Percentiles rank a stretch among this genome's conserved stretches.
Evolutionary conservation across 2,888 invertebrate species (phyloP).

Genomic region (Agrochola lota): DNA sequence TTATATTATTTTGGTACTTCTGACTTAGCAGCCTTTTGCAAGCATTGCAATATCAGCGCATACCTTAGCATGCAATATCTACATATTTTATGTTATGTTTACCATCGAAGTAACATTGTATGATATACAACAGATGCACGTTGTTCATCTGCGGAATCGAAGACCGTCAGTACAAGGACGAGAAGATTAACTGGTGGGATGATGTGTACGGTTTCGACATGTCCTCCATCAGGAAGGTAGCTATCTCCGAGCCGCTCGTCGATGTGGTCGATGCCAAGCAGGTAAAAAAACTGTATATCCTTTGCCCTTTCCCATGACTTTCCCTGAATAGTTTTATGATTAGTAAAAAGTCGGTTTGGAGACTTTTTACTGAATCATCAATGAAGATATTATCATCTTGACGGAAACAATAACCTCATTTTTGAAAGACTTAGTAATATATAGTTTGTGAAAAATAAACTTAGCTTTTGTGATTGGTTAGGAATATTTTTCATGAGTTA

Average conservation of each 20-base stretch:
- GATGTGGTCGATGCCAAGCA: conserved; percentile 99
- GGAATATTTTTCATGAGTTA: background rate
- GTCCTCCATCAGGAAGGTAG: conserved; percentile 99
- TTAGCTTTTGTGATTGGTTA: background rate
- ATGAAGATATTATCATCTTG: too few species aligned
- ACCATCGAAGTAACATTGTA: background rate
- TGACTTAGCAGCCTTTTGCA: background rate
- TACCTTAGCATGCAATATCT: background rate
- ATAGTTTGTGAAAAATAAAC: background rate
- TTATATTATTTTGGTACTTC: background rate
- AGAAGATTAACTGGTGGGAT: conserved; percentile 99
- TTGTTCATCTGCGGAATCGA: conserved; percentile 98
- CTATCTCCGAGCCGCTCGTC: conserved; percentile 99
- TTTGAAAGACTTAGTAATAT: too few species aligned
- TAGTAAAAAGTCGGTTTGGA: background rate
- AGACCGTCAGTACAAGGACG: conserved; percentile 99
- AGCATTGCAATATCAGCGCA: background rate
- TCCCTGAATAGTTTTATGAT: background rate
- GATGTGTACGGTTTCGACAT: conserved; percentile 99
- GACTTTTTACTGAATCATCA: too few species aligned
- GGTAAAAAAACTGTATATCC: conserved; percentile 76
- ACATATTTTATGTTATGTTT: background rate
- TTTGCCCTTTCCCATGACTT: background rate
- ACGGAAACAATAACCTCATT: background rate
- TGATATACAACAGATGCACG: conserved; percentile 92